A percentile compares a stretch with the other conserved stretches of the same genome.
Evolutionary conservation across 2,888 invertebrate genomes (phyloP).

Genomic region (Myopa testacea): DNA sequence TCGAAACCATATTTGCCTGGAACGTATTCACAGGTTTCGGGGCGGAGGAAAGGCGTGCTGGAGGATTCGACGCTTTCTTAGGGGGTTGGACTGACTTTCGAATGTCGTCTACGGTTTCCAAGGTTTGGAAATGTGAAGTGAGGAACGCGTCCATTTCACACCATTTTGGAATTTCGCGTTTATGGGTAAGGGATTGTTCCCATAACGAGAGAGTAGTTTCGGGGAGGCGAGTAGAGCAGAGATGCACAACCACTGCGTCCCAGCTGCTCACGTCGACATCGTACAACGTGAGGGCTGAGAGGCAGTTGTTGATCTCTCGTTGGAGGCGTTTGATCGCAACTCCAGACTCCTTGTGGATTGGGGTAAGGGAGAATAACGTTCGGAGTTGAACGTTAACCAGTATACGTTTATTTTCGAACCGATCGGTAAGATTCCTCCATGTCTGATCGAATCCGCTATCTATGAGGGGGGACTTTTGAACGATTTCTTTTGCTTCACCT

Average conservation of each 20-base stretch:
- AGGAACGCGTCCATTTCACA: slow-evolving; percentile 10
- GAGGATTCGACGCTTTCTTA: not conserved
- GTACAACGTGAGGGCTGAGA: not conserved
- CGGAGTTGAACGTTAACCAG: not conserved
- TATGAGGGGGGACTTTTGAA: not conserved
- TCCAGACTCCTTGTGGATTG: not conserved
- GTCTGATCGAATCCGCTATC: not conserved
- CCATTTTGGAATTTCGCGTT: not conserved
- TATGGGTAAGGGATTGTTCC: too few species aligned
- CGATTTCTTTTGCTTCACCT: not conserved
- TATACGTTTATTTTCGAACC: not conserved
- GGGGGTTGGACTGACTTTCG: not conserved
- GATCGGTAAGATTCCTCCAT: slow-evolving; percentile 2
- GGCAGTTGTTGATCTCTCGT: slow-evolving; percentile 9
- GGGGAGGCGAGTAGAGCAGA: slow-evolving; percentile 5
- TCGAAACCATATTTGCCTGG: not conserved
- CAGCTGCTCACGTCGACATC: not conserved
- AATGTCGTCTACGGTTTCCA: too few species aligned
- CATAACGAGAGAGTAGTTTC: not conserved
- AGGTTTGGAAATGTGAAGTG: not conserved
- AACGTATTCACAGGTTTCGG: not conserved
- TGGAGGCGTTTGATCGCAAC: not conserved
- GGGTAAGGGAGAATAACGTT: not conserved
- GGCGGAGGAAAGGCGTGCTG: not conserved
- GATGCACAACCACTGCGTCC: not conserved